These are phyloP conservation scores for Ornithoptera priamus DNA, from an alignment of 2,888 invertebrate genomes.

Conservation along the genomic window DNA sequence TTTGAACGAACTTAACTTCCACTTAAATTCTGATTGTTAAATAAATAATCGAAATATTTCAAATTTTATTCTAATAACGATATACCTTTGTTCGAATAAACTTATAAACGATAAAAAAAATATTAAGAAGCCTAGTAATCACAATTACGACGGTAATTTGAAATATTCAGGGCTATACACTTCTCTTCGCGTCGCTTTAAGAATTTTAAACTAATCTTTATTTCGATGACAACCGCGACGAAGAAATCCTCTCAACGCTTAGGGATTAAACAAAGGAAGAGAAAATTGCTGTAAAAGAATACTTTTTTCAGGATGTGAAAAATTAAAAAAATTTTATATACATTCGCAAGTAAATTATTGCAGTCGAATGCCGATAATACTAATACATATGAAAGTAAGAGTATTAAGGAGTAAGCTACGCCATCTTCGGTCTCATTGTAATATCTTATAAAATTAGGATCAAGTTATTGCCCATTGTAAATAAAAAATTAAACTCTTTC, in stretches of 20 bases:
- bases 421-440: too few relatives aligned
- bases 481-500: too few relatives aligned
- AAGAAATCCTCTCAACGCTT: conserved; percentile 7
- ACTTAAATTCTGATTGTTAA: too few relatives aligned
- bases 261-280: conserved; percentile 21
- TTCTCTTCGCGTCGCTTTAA: conserved; percentile 12
- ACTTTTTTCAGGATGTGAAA: not conserved
- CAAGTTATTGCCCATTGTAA: too few relatives aligned
- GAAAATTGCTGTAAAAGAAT: conserved; percentile 12
- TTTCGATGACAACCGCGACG: conserved; percentile 11
- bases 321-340: conserved; percentile 3
- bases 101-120: not conserved
- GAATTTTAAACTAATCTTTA: conserved; percentile 25
- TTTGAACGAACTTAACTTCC: too few relatives aligned
- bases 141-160: conserved; percentile 30
- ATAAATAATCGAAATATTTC: too few relatives aligned
- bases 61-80: too few relatives aligned
- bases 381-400: not conserved
- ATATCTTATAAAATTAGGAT: too few relatives aligned
- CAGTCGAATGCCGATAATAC: not conserved
- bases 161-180: conserved; percentile 21
- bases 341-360: not conserved
- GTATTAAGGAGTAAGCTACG: not conserved
- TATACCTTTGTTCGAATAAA: too few relatives aligned
- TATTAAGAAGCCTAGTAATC: conserved; percentile 28